A percentile compares a stretch with the other conserved stretches of the same genome.
Conservation (phyloP, 2,797 vertebrate species). For the Microcaecilia unicolor region DNA sequence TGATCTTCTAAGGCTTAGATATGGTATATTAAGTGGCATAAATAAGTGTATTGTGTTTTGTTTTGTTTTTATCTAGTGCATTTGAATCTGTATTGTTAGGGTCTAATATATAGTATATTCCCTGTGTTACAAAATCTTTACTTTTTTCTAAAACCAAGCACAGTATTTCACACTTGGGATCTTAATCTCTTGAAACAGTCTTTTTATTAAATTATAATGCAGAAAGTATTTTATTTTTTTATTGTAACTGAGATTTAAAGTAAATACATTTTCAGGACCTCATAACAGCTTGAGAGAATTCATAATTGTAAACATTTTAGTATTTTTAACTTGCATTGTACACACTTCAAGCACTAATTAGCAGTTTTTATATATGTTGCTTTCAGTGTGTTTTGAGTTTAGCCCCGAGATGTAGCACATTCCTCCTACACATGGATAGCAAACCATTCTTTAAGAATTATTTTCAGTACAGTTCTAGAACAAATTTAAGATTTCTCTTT, state of each 20-base stretch:
- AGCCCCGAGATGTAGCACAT: slow-evolving; percentile 4
- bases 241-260: neutral
- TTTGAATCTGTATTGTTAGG: too few species aligned
- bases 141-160: too few species aligned
- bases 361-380: neutral
- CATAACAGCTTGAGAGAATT: neutral
- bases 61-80: too few species aligned
- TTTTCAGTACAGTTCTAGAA: neutral
- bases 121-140: too few species aligned
- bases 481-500: neutral
- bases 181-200: neutral
- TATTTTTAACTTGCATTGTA: neutral
- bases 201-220: too few species aligned
- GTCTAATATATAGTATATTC: too few species aligned
- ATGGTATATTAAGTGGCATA: too few species aligned
- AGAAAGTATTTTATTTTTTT: neutral
- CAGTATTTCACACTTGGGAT: too few species aligned
- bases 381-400: slow-evolving; percentile 2
- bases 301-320: neutral
- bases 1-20: too few species aligned
- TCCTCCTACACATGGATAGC: slow-evolving; percentile 12
- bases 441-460: neutral
- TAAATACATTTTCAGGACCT: neutral
- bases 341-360: slow-evolving; percentile 9
- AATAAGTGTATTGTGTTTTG: too few species aligned